Conservation (phyloP, 2,888 invertebrate species). For the Heliconius ethilla region DNA sequence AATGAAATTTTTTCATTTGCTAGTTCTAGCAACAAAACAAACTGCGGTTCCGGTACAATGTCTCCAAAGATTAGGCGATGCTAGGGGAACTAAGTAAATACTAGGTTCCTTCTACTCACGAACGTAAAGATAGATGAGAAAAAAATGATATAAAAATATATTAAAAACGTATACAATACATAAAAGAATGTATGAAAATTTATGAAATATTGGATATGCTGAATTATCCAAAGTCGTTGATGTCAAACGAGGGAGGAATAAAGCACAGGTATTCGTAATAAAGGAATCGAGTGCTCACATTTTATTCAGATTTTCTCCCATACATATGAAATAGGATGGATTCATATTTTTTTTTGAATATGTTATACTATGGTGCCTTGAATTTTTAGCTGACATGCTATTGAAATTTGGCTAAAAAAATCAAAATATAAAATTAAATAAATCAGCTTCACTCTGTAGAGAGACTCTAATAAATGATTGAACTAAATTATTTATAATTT, state of each 20-base stretch:
- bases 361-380: neutral
- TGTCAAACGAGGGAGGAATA: slow-evolving; percentile 38
- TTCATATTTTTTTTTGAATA: slow-evolving; percentile 8
- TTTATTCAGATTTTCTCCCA: slow-evolving; percentile 42
- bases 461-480: too few species aligned
- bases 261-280: slow-evolving; percentile 42
- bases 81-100: too few species aligned
- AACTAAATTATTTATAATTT: too few species aligned
- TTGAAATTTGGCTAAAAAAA: neutral
- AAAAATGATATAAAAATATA: neutral
- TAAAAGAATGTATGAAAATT: slow-evolving; percentile 10
- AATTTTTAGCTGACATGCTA: neutral
- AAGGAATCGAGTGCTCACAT: slow-evolving; percentile 41
- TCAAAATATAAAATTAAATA: too few species aligned
- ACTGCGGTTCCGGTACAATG: neutral
- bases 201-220: slow-evolving; percentile 37
- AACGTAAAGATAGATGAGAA: neutral
- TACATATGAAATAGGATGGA: slow-evolving; percentile 38
- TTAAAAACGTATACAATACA: neutral
- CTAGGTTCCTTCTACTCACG: too few species aligned
- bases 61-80: neutral
- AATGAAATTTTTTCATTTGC: too few species aligned
- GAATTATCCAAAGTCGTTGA: slow-evolving; percentile 38
- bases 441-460: too few species aligned
- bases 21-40: too few species aligned